Evolutionary conservation across 2,888 invertebrate species (phyloP).

Genomic region (Drosophila pegasa): DNA sequence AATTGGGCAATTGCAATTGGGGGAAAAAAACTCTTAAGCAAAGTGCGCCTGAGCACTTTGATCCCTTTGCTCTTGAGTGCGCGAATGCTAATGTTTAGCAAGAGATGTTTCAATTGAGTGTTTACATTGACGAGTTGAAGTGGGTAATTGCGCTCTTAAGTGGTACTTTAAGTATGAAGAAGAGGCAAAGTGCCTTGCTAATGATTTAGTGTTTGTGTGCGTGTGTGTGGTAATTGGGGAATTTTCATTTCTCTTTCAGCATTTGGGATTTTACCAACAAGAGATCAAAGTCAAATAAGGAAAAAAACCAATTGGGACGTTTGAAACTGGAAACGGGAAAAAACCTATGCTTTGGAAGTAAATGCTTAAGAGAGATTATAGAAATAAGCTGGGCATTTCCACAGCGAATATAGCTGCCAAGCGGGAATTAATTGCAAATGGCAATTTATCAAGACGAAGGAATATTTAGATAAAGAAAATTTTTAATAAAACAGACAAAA

Average conservation of each 20-base stretch:
- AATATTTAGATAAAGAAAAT: no score
- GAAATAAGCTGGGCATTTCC: no score
- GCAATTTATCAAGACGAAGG: no score
- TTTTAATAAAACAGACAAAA: no score
- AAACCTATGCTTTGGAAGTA: background rate
- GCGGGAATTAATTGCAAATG: no score
- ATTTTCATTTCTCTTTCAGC: background rate
- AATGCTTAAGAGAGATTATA: background rate
- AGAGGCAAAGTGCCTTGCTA: background rate
- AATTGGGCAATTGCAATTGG: background rate
- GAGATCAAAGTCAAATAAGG: background rate
- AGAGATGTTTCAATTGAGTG: background rate
- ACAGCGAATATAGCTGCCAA: no score
- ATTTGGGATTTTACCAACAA: conserved; percentile 1
- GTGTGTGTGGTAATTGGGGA: background rate
- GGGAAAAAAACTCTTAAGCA: background rate
- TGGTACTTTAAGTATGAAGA: background rate
- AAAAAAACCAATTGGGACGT: background rate
- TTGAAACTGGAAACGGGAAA: background rate
- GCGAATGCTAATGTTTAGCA: background rate
- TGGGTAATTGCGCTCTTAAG: background rate
- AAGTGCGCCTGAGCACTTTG: background rate
- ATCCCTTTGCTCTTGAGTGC: background rate
- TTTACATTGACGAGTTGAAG: background rate
- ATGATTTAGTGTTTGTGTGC: no score